Evolutionary conservation across 2,888 invertebrate genomes (phyloP), one percentile per base, ranked within the genome.

Genomic region (Trilocha varians): DNA sequence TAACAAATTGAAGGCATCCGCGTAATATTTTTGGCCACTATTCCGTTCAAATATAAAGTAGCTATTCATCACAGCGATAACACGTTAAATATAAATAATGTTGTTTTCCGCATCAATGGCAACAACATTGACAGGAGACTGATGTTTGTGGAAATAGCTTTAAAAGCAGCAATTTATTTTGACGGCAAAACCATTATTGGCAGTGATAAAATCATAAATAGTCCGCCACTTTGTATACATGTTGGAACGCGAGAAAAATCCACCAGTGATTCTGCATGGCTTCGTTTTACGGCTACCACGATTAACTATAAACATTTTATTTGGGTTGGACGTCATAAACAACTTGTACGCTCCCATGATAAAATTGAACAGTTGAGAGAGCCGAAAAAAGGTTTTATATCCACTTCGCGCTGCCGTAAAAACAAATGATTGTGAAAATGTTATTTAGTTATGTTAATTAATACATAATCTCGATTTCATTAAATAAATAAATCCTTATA

Each of bases 201-300:
- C 13, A 43, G 43, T 39, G 36, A 43, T 37, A 13, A 39, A 32
- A 34, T 32, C 32, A 39, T 36, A 45, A 45, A 39, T 45, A 25
- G 25, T 25, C 14, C 36, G 33, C 14, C 15, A 33, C 36, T 18
- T 37, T 38, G 39, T 18, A 36, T 39, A 25, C 41, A 41, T 16
- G 41, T 44, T 34, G 33, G 17, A 36, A 42, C 37, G 34, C 14
- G 13, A 13, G 32, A 13, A 34, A 34, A 17, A 39, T 39, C 34
- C 5, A 3, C 11, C 16, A 39, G 13, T 16, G 13, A 5, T 17
- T 16, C 17, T 34, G 13, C 34, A 17, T 17, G 16, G 34, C 16
- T 39, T 39, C 17, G 11, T 18, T 39, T 39, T 39, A 39, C 17
- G 1, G 13, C 17, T 14, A 25, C 34, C 39, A 33, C 34, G 17